These are phyloP conservation scores for Zoanthus solanderi DNA, from an alignment of 92 coral and sea anemone species.

Conservation along the genomic window DNA sequence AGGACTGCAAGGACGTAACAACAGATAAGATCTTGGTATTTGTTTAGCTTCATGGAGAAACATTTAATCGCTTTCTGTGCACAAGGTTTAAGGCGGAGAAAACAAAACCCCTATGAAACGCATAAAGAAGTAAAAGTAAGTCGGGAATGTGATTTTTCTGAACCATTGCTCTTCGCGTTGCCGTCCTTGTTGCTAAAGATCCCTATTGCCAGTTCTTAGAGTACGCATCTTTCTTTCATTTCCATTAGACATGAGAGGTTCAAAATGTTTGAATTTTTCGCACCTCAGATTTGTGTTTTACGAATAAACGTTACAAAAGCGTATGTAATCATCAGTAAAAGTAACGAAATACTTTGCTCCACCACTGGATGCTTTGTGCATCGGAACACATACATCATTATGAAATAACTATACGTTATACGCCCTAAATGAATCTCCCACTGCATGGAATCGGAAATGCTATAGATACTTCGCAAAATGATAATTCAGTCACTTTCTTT, in stretches of 20 bases:
- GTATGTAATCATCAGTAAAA: conserved; percentile 54
- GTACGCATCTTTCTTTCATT: conserved; percentile 28
- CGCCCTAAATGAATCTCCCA: conserved; percentile 59
- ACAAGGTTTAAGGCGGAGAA: no score
- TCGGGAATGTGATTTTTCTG: no score
- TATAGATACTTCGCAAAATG: neutral
- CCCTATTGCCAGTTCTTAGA: neutral
- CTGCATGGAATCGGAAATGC: conserved; percentile 26
- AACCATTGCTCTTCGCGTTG: no score
- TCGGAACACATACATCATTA: conserved; percentile 58
- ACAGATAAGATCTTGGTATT: no score
- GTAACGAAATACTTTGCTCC: conserved; percentile 64
- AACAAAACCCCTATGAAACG: no score
- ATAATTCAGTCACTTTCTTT: neutral
- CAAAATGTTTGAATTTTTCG: conserved; percentile 57
- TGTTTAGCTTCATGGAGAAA: no score
- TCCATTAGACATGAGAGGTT: conserved; percentile 40
- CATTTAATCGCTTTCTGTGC: no score
- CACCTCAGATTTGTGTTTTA: neutral
- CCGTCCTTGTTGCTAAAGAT: no score
- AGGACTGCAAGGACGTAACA: no score
- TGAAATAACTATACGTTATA: conserved; percentile 50
- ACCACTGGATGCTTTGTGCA: conserved; percentile 43
- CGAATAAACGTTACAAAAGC: conserved; percentile 55
- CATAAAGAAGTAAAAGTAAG: no score